These are phyloP conservation scores for Limnodromus scolopaceus DNA, from an alignment of 2,797 vertebrate genomes.

Conservation along the genomic window DNA sequence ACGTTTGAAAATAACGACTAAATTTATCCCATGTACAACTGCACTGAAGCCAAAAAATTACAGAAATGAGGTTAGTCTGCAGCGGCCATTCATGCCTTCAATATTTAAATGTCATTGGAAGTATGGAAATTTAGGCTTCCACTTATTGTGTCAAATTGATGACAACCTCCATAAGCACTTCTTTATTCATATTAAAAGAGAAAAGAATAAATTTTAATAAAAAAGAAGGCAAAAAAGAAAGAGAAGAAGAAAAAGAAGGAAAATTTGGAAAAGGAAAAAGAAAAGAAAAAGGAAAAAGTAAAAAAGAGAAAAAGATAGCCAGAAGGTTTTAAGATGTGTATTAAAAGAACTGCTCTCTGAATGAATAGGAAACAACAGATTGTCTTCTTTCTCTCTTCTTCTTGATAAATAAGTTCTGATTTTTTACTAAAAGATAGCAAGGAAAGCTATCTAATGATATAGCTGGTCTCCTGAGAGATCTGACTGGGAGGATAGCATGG, in stretches of 20 bases:
- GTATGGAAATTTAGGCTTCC: neutral
- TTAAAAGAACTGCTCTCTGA: neutral
- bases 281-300: rapidly evolving
- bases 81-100: neutral
- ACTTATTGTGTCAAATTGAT: neutral
- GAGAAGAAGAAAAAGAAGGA: neutral
- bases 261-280: rapidly evolving
- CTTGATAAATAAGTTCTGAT: neutral
- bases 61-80: neutral
- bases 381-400: neutral
- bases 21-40: neutral
- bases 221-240: neutral
- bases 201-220: neutral
- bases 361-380: neutral
- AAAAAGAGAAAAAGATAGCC: neutral
- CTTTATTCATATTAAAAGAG: neutral
- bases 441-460: neutral
- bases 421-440: neutral
- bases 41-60: neutral
- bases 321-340: neutral
- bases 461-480: too few relatives aligned
- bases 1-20: neutral
- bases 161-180: neutral
- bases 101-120: neutral
- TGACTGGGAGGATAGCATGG: too few relatives aligned